Conservation (phyloP, 2,888 invertebrate genomes). For the Empis livida region DNA sequence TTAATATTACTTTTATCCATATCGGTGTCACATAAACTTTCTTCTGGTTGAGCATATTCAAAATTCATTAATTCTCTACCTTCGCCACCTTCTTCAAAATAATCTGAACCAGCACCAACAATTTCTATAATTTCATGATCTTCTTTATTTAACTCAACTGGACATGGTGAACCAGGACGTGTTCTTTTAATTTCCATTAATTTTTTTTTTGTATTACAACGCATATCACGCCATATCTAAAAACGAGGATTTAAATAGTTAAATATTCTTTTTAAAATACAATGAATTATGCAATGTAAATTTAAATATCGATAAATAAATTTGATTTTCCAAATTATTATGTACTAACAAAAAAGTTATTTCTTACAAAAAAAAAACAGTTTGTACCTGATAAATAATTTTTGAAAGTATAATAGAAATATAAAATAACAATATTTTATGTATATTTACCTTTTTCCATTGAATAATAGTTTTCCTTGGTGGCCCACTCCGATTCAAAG, state of each 20-base stretch:
- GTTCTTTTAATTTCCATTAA: constrained; percentile 26
- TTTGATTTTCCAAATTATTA: too few species aligned
- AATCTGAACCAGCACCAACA: constrained; percentile 32
- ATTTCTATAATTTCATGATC: constrained; percentile 34
- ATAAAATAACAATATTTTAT: too few species aligned
- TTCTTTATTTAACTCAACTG: constrained; percentile 31
- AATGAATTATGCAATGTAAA: too few species aligned
- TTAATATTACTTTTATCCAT: background rate
- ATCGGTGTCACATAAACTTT: background rate
- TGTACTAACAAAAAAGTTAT: too few species aligned
- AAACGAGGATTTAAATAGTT: constrained; percentile 1
- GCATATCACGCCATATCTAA: constrained; percentile 34
- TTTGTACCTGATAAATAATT: too few species aligned
- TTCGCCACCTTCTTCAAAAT: constrained; percentile 33
- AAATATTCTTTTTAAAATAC: too few species aligned
- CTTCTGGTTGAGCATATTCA: background rate
- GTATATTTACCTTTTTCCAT: constrained; percentile 27
- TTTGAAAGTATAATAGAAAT: too few species aligned
- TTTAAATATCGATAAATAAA: too few species aligned
- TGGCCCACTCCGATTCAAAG: constrained; percentile 27
- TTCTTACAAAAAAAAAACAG: too few species aligned
- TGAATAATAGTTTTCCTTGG: constrained; percentile 33
- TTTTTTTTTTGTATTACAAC: constrained; percentile 30
- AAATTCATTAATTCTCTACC: background rate
- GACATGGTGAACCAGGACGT: constrained; percentile 23